Base-by-base conservation (phyloP, 2,797 vertebrate species). In the Malurus leucopterus region DNA sequence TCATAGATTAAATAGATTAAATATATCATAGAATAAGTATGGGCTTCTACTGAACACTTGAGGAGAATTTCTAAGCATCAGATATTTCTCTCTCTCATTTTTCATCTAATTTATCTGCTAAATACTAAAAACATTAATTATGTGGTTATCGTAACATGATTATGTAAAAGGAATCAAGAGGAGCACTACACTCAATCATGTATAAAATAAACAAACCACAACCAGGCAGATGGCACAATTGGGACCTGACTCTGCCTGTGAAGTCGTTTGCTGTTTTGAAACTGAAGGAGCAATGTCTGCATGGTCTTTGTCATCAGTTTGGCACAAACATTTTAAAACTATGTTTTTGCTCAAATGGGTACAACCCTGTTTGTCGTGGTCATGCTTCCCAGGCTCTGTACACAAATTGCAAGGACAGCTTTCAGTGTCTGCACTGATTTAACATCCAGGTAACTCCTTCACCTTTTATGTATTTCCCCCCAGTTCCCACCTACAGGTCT, bases 151-250 rank as follows among this genome's bases (percentile, higher is more conserved):
- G 68, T 67, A 90, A 78, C 22, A 77, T 44, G 41, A 43, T 93
- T 91, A 86, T 76, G 50, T 82, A 88, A 94, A 89, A 89, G 64
- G 47, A 88, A 79, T 23, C 15, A 76, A 82, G 78, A 93, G 0
- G 6, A 91, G 61, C 26, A 18, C 68, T 93, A 38, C 86, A 78
- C 40, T 93, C 85, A 84, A 79, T 86, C 89, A 89, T 51, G 89
- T 93, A 68, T 84, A 70, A 94, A 93, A 86, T 80, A 92, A 94
- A 90, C 71, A 89, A 93, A 88, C 91, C 47, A 0, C 85, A 79
- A 71, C 76, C 46, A 79, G n/a, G 87, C 89, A 93, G 91, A 95
- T 92, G 89, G 85, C 83, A 91, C 93, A 68, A 91, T 64, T 93
- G 93, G 87, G 91, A 93, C 83, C 69, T 91, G 74, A 84, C 24